Base-by-base conservation (phyloP, 2,113 vertebrate species). In the Ornithorhynchus anatinus region DNA sequence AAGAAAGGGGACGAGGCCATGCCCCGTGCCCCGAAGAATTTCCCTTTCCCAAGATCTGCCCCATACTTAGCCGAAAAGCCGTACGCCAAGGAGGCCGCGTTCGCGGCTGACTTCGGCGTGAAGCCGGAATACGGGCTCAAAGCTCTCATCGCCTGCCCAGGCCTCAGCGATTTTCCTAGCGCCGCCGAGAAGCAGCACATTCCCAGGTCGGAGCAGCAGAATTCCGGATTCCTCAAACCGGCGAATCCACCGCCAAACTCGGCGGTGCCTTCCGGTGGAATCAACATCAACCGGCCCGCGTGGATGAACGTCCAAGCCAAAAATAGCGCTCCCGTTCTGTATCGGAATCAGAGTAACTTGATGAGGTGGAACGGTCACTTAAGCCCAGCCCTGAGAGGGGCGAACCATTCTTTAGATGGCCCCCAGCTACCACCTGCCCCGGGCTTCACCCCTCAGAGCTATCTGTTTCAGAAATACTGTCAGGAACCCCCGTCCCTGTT, bases 81-180 rank as follows among this genome's bases (percentile, higher is more conserved):
- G 1, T 90, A 90, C 80, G 67, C 73, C 79, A 92, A 82, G 13
- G 89, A 94, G 79, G 62, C 89, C 79, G 74, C 77, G 25, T 93
- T 92, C 44, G 44, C 81, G 73, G 25, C 85, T 69, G 92, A 93
- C 77, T 89, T 90, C 9, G 87, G 81, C 31, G 87, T 90, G 72
- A 94, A 93, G 72, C 76, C 89, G 69, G 92, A 94, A 37, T 92
- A 85, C 80, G 91, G 86, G 65, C 58, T 90, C 22, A 95, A 92
- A 67, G 67, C 85, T 72, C 89, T 90, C 47, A 65, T 83, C 73
- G 5, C 85, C 80, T 89, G 69, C 65, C 47, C 89, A 72, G 72
- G 86, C 43, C 92, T 53, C 71, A 75, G 80, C 59, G 89, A 91
- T 76, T 91, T 85, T 85, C 62, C 75, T 43, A 89, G 80, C 65